Percentiles rank a stretch among this genome's conserved stretches.
phyloP scores from a whole-genome alignment of 2,888 invertebrate species.

The Erannis defoliaria region DNA sequence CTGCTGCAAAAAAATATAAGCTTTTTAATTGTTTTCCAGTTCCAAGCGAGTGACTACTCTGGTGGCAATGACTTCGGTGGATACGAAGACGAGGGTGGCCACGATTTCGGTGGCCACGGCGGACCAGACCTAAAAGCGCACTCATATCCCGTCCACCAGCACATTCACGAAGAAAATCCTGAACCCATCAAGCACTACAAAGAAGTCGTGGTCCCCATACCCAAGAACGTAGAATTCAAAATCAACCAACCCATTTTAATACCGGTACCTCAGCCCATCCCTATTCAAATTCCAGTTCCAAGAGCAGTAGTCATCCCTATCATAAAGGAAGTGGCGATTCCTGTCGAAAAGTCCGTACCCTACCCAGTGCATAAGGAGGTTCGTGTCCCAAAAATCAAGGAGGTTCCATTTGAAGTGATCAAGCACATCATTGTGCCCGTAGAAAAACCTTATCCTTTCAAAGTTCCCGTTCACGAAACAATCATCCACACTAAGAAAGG shows the following conservation, averaged over 20 bases:
- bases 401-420: slow-evolving; percentile 89
- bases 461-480: slow-evolving; percentile 90
- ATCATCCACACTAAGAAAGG: slow-evolving; percentile 90
- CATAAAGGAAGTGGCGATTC: slow-evolving; percentile 89
- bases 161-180: slow-evolving; percentile 90
- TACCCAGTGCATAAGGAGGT: slow-evolving; percentile 89
- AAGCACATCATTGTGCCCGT: slow-evolving; percentile 90
- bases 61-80: slow-evolving; percentile 58
- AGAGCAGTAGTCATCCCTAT: slow-evolving; percentile 90
- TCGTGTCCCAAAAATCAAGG: slow-evolving; percentile 89
- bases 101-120: slow-evolving; percentile 59
- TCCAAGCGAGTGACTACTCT: slow-evolving; percentile 73
- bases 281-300: slow-evolving; percentile 89
- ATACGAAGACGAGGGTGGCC: slow-evolving; percentile 52
- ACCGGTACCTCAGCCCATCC: slow-evolving; percentile 88
- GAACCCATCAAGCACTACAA: slow-evolving; percentile 90
- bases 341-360: slow-evolving; percentile 91
- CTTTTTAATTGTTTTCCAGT: slow-evolving; percentile 52
- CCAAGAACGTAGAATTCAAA: slow-evolving; percentile 87
- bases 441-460: slow-evolving; percentile 89
- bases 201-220: slow-evolving; percentile 88
- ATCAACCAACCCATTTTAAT: slow-evolving; percentile 86
- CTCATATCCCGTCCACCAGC: slow-evolving; percentile 87
- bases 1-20: background rate
- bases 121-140: slow-evolving; percentile 74